These are phyloP conservation scores for Knipowitschia caucasica DNA, from an alignment of 2,797 vertebrate species.

Conservation along the genomic window DNA sequence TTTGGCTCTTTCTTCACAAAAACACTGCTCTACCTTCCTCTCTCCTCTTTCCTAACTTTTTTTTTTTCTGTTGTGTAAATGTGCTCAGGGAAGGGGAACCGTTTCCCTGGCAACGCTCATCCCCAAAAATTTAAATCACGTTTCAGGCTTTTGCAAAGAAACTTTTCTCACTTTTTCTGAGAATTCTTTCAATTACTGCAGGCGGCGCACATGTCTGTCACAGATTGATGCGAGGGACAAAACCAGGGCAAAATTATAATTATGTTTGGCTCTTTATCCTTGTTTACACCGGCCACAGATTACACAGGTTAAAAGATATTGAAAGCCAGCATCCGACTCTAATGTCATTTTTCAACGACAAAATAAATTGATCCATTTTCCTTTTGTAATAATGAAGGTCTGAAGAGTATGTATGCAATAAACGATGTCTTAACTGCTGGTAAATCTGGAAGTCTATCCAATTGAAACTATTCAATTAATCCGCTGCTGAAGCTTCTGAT, in stretches of 20 bases:
- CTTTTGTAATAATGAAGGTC: too few species aligned
- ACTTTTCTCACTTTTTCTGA: slow-evolving; percentile 8
- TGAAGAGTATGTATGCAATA: too few species aligned
- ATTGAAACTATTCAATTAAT: too few species aligned
- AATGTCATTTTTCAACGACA: too few species aligned
- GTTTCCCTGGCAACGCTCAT: slow-evolving; percentile 1
- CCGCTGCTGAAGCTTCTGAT: too few species aligned
- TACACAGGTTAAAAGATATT: too few species aligned
- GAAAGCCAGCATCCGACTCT: too few species aligned
- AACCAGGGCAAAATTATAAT: not conserved
- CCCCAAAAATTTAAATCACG: slow-evolving; percentile 4
- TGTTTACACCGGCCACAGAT: not conserved
- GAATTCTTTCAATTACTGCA: slow-evolving; percentile 8
- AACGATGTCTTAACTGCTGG: too few species aligned
- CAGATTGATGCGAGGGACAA: not conserved
- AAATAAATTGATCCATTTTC: too few species aligned
- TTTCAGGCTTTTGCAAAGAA: not conserved
- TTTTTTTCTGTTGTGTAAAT: not conserved
- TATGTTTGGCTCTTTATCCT: not conserved
- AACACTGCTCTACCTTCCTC: not conserved
- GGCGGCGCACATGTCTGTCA: not conserved
- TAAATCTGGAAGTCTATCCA: too few species aligned
- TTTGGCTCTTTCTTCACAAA: too few species aligned
- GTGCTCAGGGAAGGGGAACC: slow-evolving; percentile 7
- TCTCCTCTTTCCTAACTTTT: not conserved